These are phyloP conservation scores for Callimico goeldii DNA, from an alignment of 2,797 vertebrate species.

Conservation along the genomic window DNA sequence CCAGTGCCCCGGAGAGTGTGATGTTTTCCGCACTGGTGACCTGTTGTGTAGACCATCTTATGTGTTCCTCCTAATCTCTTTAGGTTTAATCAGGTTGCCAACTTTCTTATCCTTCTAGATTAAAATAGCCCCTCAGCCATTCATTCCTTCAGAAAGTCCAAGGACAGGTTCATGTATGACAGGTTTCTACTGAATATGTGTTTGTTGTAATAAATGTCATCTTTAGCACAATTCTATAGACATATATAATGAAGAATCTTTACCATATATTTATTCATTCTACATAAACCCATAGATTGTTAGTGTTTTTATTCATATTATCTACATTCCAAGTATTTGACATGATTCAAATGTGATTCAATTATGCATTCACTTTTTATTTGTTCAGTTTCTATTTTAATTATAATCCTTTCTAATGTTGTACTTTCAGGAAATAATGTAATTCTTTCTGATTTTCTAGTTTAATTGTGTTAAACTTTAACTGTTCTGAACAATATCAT, in stretches of 20 bases:
- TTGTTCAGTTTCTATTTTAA: neutral
- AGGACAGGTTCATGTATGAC: neutral
- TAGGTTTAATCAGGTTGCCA: neutral
- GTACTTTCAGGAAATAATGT: neutral
- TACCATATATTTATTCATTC: neutral
- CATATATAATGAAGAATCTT: neutral
- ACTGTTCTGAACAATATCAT: neutral
- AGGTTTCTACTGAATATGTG: neutral
- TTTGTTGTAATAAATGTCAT: neutral
- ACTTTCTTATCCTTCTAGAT: neutral
- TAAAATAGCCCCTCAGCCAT: neutral
- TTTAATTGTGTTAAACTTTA: neutral
- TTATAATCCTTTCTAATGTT: neutral
- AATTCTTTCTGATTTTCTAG: neutral
- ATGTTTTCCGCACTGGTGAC: neutral
- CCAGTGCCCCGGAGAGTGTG: no score
- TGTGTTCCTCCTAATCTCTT: neutral
- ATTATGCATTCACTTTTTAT: neutral
- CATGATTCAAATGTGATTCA: neutral
- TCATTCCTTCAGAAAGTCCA: neutral
- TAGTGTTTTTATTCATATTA: neutral
- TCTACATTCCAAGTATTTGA: neutral
- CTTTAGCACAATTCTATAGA: neutral
- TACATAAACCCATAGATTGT: neutral
- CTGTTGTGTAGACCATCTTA: neutral